A percentile compares a stretch with the other conserved stretches of the same genome.
Evolutionary conservation across 2,113 vertebrate genomes (phyloP).

Genomic region (Chamaetylas fuelleborni): DNA sequence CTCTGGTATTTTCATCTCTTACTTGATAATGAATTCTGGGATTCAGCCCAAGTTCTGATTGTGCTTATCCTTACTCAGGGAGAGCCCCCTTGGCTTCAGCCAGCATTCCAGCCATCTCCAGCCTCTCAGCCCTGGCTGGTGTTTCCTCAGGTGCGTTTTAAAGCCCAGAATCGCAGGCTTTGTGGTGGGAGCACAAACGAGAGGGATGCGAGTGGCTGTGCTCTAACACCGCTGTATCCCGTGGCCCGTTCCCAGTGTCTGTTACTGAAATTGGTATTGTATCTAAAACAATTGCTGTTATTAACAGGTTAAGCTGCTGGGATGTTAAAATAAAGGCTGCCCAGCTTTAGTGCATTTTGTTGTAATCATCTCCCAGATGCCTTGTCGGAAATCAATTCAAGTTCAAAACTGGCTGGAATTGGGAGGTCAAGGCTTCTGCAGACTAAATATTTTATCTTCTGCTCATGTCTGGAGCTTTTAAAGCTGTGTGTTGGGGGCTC

Average conservation of each 20-base stretch:
- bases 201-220: not conserved
- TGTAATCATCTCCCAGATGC: slow-evolving; percentile 95
- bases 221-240: not conserved
- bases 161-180: not conserved
- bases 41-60: not conserved
- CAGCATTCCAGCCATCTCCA: not conserved
- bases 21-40: not conserved
- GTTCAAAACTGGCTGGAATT: slow-evolving; percentile 87
- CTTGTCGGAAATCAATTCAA: slow-evolving; percentile 95
- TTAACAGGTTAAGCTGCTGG: slow-evolving; percentile 83
- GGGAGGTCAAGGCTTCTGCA: slow-evolving; percentile 89
- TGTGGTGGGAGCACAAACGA: not conserved
- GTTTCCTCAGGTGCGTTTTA: not conserved
- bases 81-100: not conserved
- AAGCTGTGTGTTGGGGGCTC: slow-evolving; percentile 80
- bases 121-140: not conserved
- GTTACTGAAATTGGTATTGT: slow-evolving; percentile 75
- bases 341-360: slow-evolving; percentile 94
- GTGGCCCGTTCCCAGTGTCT: slow-evolving; percentile 55
- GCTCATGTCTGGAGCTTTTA: slow-evolving; percentile 91
- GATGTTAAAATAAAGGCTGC: slow-evolving; percentile 84
- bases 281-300: slow-evolving; percentile 80
- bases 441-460: slow-evolving; percentile 97
- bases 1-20: not conserved
- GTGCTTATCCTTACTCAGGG: not conserved